Base-by-base conservation (phyloP, 2,113 vertebrate genomes). In the Sebastes schlegelii region DNA sequence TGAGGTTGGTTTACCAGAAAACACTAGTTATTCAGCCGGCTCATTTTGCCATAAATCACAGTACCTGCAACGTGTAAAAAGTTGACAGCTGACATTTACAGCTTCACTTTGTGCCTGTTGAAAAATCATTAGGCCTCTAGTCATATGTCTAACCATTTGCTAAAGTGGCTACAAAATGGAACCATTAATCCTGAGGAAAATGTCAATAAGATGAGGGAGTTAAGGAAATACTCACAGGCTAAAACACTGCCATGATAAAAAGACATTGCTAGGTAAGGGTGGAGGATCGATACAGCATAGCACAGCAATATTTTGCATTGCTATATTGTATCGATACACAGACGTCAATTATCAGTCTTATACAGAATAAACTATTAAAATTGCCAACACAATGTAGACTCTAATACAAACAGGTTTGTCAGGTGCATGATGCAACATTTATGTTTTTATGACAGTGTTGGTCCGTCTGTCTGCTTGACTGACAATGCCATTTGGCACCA, bases 101-200 rank as follows among this genome's bases (percentile, higher is more conserved):
- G 23, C 16, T 77, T 46, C n/a, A 54, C 43, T 74, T 51, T 69
- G 52, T 55, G 66, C 45, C 58, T 66, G 46, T 60, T 62, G 40
- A 69, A 26, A 67, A 84, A 78, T 17, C 21, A 63, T 63, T 60
- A 68, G 48, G 55, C 0, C 9, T 62, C 61, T 1, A 26, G 70
- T 65, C n/a, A 79, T 14, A 46, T 10, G 60, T 69, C 21, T 61
- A 65, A 66, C 45, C 34, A 66, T 82, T 86, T 71, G 46, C 58
- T 74, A 51, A 77, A 84, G 80, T 73, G 63, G 63, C 46, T 51
- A 52, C 43, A 75, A 84, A 80, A 79, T 54, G 21, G 43, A 85
- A 74, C 40, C 77, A 89, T 81, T 61, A 62, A 77, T 58, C 43
- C 12, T 48, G 40, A 64, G 54, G 19, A 71, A 79, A 68, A 76